Evolutionary conservation across 2,113 vertebrate genomes (phyloP), one percentile per base, ranked within the genome.

Genomic region (Pavo muticus): DNA sequence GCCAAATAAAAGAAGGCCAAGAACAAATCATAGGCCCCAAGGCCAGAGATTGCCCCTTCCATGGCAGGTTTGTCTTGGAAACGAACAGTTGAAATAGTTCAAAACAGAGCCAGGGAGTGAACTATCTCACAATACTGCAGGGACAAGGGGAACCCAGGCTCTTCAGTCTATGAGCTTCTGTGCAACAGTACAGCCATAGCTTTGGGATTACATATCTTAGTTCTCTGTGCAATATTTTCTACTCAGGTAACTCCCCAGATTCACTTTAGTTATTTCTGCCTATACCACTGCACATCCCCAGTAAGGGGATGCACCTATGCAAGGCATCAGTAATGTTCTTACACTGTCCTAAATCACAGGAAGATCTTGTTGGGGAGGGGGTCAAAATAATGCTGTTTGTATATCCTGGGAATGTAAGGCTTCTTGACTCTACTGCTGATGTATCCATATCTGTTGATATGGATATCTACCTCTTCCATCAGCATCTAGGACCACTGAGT

Each of bases 31-130:
- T 29, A 27, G 52, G 72, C 76, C 76, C 25, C 32, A 69, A 24
- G 42, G 72, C 47, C 47, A 56, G 61, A 61, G 24, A 86, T 48
- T 88, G 52, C 69, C 69, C 73, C 90, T 92, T 84, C 69, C 93
- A 70, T 52, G 10, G 25, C 52, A 92, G 67, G 44, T 93, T 91
- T 92, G 83, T 87, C 91, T 82, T 78, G 32, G 80, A 95, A 94
- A 90, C 35, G 92, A 92, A 95, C 92, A 95, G 77, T 88, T 94
- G 88, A 65, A 91, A 91, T 96, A 94, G 52, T 94, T 94, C 0
- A 0, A 88, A 88, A 67, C 29, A 30, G 44, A 92, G 52, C 29
- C 47, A 68, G 76, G 23, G 76, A 54, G 30, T 73, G 67, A 83
- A 30, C 42, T 78, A 54, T 25, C 72, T 90, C 4, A 1, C 32